A percentile compares a stretch with the other conserved stretches of the same genome.
phyloP scores from a whole-genome alignment of 1,140 invertebrate genomes.

The Drosophila melanogaster region DNA sequence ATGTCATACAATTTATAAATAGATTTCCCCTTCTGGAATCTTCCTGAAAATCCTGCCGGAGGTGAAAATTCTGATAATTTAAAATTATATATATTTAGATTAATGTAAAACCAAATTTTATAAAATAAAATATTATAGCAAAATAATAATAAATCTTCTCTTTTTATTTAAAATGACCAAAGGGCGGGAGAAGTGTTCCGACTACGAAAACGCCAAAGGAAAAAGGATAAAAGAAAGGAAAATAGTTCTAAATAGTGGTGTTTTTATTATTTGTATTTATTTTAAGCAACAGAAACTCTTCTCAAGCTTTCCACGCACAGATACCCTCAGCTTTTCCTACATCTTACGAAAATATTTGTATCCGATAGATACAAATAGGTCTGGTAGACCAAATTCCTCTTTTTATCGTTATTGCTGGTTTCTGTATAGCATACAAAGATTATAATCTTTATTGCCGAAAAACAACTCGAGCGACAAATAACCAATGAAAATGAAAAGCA shows the following conservation, averaged over 20 bases:
- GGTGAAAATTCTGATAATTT: background rate
- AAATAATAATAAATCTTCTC: background rate
- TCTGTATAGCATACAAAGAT: slow-evolving; percentile 6
- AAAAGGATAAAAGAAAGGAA: no score
- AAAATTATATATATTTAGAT: slow-evolving; percentile 1
- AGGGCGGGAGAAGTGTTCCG: no score
- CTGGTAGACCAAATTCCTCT: slow-evolving; percentile 1
- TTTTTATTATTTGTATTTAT: no score
- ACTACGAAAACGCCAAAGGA: no score
- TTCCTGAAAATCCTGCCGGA: background rate
- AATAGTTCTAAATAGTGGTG: no score
- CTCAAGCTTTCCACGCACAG: background rate
- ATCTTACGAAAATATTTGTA: background rate
- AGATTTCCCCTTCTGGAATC: slow-evolving; percentile 5
- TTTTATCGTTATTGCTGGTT: slow-evolving; percentile 11
- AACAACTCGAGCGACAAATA: slow-evolving; percentile 16
- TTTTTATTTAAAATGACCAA: no score
- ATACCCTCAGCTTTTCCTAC: background rate
- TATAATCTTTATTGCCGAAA: slow-evolving; percentile 9
- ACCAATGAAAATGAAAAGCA: slow-evolving; percentile 22
- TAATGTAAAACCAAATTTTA: background rate
- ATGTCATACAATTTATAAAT: slow-evolving; percentile 5
- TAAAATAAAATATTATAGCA: background rate
- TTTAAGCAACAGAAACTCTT: no score
- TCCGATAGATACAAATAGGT: no score